phyloP scores from a whole-genome alignment of 1,140 invertebrate species.

The Drosophila murphyi region DNA sequence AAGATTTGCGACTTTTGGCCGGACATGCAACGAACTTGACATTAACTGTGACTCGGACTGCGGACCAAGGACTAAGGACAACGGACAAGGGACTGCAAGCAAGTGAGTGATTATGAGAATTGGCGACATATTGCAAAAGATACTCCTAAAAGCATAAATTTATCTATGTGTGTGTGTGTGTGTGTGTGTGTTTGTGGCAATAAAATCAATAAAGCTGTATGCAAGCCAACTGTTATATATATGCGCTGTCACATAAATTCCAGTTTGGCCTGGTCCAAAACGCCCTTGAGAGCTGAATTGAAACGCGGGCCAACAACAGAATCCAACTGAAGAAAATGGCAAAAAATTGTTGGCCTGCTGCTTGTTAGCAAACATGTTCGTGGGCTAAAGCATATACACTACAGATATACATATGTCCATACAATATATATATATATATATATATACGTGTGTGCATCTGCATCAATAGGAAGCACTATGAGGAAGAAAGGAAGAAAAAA shows the following conservation, averaged over 20 bases:
- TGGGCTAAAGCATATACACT: slow-evolving; percentile 7
- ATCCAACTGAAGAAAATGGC: slow-evolving; percentile 18
- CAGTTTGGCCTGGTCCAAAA: slow-evolving; percentile 51
- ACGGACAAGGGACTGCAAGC: not conserved
- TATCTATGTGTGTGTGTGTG: not conserved
- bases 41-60: slow-evolving; percentile 7
- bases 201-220: slow-evolving; percentile 71
- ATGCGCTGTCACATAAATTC: slow-evolving; percentile 58
- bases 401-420: not conserved
- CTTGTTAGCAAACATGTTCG: slow-evolving; percentile 50
- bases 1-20: slow-evolving; percentile 69
- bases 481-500: not conserved
- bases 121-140: slow-evolving; percentile 29
- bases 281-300: slow-evolving; percentile 69
- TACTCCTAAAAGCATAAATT: not conserved
- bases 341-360: slow-evolving; percentile 44
- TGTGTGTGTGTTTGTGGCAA: slow-evolving; percentile 34
- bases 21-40: slow-evolving; percentile 44
- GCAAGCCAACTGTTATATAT: slow-evolving; percentile 55
- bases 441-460: slow-evolving; percentile 13
- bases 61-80: slow-evolving; percentile 1
- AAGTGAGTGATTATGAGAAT: slow-evolving; percentile 59
- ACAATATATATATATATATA: not conserved
- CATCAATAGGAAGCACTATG: slow-evolving; percentile 30
- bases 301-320: slow-evolving; percentile 23